Evolutionary conservation across 2,888 invertebrate species (phyloP).

Genomic region (Nudaria mundana): DNA sequence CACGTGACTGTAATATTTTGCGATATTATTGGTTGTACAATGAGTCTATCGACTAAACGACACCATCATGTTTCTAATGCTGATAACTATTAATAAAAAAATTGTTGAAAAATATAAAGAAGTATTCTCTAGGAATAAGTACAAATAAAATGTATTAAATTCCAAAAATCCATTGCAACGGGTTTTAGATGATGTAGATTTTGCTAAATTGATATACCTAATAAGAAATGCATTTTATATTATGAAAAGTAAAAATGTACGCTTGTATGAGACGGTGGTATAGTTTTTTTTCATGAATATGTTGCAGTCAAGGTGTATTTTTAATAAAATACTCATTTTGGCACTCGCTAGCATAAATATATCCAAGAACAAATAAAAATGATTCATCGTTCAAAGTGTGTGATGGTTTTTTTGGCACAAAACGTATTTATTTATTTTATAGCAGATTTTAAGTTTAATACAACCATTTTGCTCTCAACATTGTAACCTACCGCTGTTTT

Average conservation of each 20-base stretch:
- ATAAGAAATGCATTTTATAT: slow-evolving; percentile 36
- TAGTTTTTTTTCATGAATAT: slow-evolving; percentile 11
- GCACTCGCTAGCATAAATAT: slow-evolving; percentile 15
- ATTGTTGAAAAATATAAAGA: slow-evolving; percentile 38
- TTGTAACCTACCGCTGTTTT: slow-evolving; percentile 32
- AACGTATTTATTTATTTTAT: too few species aligned
- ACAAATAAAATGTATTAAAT: slow-evolving; percentile 24
- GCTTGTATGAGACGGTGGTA: slow-evolving; percentile 24
- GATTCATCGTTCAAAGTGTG: too few species aligned
- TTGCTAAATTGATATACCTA: slow-evolving; percentile 42
- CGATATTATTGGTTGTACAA: too few species aligned
- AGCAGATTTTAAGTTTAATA: background rate
- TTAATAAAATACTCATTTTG: slow-evolving; percentile 12
- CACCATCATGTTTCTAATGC: too few species aligned
- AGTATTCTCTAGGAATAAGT: slow-evolving; percentile 33
- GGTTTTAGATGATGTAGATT: slow-evolving; percentile 38
- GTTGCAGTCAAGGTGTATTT: slow-evolving; percentile 10
- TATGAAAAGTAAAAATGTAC: slow-evolving; percentile 21
- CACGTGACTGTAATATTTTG: too few species aligned
- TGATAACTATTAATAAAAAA: slow-evolving; percentile 23
- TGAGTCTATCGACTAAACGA: too few species aligned
- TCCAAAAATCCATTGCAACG: slow-evolving; percentile 21
- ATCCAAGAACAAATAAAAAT: too few species aligned
- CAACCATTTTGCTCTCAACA: slow-evolving; percentile 1
- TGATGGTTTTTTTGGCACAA: too few species aligned